Percentiles rank a stretch among this genome's conserved stretches.
Evolutionary conservation across 2,113 vertebrate genomes (phyloP).

Genomic region (Prietella phreatophila): DNA sequence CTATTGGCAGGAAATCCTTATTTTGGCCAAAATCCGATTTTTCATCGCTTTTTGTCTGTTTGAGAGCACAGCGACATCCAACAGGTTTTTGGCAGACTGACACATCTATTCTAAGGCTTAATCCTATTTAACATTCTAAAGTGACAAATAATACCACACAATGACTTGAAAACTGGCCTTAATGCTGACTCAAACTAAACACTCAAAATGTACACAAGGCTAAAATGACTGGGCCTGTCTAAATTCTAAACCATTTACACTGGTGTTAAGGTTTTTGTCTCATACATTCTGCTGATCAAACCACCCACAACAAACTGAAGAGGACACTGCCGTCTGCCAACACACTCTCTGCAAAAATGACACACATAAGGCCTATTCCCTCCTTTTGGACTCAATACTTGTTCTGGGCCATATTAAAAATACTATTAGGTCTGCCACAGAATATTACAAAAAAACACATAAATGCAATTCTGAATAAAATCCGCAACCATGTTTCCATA

Average conservation of each 20-base stretch:
- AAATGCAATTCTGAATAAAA: background rate
- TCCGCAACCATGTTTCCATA: background rate
- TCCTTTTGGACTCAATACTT: background rate
- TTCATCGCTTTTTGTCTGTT: background rate
- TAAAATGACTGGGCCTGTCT: background rate
- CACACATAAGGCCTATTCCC: background rate
- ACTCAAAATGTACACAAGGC: background rate
- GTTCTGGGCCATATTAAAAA: no score
- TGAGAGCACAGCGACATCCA: background rate
- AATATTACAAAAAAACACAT: background rate
- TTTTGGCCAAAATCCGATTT: background rate
- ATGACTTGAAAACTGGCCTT: background rate
- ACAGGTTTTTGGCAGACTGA: background rate
- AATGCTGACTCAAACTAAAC: no score
- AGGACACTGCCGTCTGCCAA: background rate
- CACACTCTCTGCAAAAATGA: background rate
- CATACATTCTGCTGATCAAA: conserved; percentile 1
- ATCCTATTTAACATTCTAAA: background rate
- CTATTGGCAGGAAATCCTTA: background rate
- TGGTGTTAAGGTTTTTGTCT: background rate
- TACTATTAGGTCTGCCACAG: background rate
- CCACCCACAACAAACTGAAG: background rate
- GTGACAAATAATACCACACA: background rate
- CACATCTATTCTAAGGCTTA: background rate
- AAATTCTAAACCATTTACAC: background rate